Conservation (phyloP, 2,797 vertebrate species). For the Halcyon badia region DNA sequence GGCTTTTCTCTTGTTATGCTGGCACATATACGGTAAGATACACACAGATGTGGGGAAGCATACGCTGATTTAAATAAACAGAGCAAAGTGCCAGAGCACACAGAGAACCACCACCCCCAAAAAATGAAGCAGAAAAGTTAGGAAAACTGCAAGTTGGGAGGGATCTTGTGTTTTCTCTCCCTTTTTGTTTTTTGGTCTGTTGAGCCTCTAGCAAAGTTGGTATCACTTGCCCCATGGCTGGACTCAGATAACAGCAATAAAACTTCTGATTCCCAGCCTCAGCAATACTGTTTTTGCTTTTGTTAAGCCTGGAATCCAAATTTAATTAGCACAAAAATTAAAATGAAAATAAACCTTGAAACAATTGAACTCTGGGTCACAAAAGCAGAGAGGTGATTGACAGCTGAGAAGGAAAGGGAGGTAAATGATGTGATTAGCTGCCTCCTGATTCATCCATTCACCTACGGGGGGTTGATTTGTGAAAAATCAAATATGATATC, state of each 20-base stretch:
- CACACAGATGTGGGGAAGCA: slow-evolving; percentile 23
- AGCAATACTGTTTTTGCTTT: slow-evolving; percentile 19
- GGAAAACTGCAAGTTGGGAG: not conserved
- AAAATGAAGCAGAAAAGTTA: not conserved
- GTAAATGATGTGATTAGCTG: not conserved
- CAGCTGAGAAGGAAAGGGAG: not conserved
- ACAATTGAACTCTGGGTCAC: slow-evolving; percentile 26
- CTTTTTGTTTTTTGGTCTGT: not conserved
- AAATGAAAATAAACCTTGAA: slow-evolving; percentile 55
- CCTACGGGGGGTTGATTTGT: not conserved
- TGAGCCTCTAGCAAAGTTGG: not conserved
- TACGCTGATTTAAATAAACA: not conserved
- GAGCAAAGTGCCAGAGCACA: not conserved
- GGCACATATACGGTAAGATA: not conserved
- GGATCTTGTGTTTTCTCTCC: not conserved
- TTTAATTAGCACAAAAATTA: slow-evolving; percentile 55
- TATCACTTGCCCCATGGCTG: not conserved
- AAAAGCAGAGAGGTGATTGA: slow-evolving; percentile 36
- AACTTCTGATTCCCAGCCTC: not conserved
- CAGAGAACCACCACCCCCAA: not conserved
- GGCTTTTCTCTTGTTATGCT: not conserved
- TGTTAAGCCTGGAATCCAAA: slow-evolving; percentile 35
- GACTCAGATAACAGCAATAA: not conserved
- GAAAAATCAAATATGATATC: slow-evolving; percentile 37
- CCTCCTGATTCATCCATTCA: slow-evolving; percentile 15